Evolutionary conservation across 2,888 invertebrate genomes (phyloP).

Genomic region (Scaeva pyrastri): DNA sequence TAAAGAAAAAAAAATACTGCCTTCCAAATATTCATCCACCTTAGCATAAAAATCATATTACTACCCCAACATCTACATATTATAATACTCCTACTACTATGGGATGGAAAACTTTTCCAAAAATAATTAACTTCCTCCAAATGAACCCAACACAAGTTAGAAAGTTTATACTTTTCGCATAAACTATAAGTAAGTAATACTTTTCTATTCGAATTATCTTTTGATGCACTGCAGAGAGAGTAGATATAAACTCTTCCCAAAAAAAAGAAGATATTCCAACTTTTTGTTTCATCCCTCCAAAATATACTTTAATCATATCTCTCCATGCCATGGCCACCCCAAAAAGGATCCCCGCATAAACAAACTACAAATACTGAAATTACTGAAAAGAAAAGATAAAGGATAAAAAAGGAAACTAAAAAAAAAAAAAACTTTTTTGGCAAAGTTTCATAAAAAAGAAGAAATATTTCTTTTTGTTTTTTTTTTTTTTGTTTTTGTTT

Average conservation of each 20-base stretch:
- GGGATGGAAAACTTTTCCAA: slow-evolving; percentile 45
- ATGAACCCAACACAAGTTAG: slow-evolving; percentile 49
- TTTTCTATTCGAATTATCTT: slow-evolving; percentile 58
- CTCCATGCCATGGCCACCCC: too few species aligned
- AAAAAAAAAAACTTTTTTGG: slow-evolving; percentile 47
- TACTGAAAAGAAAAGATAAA: slow-evolving; percentile 45
- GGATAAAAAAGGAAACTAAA: slow-evolving; percentile 6
- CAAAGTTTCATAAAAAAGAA: slow-evolving; percentile 66
- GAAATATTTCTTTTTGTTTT: not conserved
- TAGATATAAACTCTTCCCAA: not conserved
- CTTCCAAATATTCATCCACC: too few species aligned
- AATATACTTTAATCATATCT: not conserved
- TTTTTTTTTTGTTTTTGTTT: slow-evolving; percentile 21
- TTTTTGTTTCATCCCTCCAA: slow-evolving; percentile 19
- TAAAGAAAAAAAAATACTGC: too few species aligned
- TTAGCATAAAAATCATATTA: slow-evolving; percentile 1
- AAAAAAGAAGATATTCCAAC: slow-evolving; percentile 26
- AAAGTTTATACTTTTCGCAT: slow-evolving; percentile 58
- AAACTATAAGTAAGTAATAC: slow-evolving; percentile 18
- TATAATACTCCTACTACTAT: too few species aligned
- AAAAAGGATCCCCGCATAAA: slow-evolving; percentile 44
- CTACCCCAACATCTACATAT: slow-evolving; percentile 5
- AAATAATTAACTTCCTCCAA: slow-evolving; percentile 64
- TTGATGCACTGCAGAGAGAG: slow-evolving; percentile 46
- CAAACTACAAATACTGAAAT: slow-evolving; percentile 49